These are phyloP conservation scores for Pipistrellus pygmaeus DNA, from an alignment of 2,797 vertebrate genomes.

Conservation along the genomic window DNA sequence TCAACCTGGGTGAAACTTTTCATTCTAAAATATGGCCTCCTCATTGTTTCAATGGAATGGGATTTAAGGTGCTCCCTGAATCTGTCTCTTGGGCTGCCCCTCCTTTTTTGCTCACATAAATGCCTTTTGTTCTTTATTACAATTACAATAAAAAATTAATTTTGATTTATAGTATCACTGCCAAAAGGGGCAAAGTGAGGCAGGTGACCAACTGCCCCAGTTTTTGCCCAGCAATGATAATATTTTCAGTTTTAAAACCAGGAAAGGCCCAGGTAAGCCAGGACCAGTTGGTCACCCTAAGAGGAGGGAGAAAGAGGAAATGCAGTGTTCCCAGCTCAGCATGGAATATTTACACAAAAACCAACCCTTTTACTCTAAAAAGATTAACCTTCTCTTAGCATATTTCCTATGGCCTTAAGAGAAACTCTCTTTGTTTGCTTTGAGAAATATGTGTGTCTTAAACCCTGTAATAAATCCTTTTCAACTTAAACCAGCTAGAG, in stretches of 20 bases:
- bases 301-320: slow-evolving; percentile 64
- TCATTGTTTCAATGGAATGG: not conserved
- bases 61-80: not conserved
- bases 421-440: slow-evolving; percentile 79
- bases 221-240: not conserved
- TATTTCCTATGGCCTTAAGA: slow-evolving; percentile 79
- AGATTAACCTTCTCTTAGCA: slow-evolving; percentile 79
- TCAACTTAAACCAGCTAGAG: slow-evolving; percentile 62
- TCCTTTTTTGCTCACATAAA: not conserved
- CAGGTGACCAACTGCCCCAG: not conserved
- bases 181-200: not conserved
- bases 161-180: not conserved
- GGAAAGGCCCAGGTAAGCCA: not conserved
- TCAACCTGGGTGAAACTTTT: not conserved
- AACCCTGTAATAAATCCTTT: slow-evolving; percentile 76
- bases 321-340: slow-evolving; percentile 61
- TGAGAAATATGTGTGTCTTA: slow-evolving; percentile 73
- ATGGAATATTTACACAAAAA: slow-evolving; percentile 75
- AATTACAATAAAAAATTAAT: not conserved
- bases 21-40: not conserved
- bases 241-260: slow-evolving; percentile 44
- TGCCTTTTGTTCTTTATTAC: not conserved
- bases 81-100: not conserved
- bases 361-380: slow-evolving; percentile 74
- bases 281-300: not conserved